Evolutionary conservation across 2,888 invertebrate species (phyloP).

Genomic region (Erebia ligea): DNA sequence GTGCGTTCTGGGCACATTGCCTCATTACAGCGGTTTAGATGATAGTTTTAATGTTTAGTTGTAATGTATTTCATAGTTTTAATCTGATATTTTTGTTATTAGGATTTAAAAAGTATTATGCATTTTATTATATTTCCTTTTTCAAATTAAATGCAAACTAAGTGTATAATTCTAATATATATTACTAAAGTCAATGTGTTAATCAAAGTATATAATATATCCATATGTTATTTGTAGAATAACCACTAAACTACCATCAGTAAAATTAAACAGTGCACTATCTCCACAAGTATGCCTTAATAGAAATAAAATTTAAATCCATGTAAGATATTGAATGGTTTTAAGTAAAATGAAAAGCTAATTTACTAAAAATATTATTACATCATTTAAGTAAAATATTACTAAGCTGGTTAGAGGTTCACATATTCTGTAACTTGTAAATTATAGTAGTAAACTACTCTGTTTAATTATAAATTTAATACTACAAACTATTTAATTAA

Average conservation of each 20-base stretch:
- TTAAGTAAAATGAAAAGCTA: constrained; percentile 46
- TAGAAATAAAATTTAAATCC: constrained; percentile 36
- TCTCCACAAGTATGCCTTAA: constrained; percentile 64
- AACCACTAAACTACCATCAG: neutral
- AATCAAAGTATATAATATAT: neutral
- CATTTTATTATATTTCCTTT: too few species aligned
- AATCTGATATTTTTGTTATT: too few species aligned
- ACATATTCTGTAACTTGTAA: constrained; percentile 75
- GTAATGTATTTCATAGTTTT: too few species aligned
- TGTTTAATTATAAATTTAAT: constrained; percentile 5
- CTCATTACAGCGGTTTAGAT: too few species aligned
- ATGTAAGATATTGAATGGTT: constrained; percentile 38
- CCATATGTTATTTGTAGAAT: neutral
- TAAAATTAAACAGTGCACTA: constrained; percentile 33
- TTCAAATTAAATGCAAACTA: neutral
- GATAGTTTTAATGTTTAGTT: too few species aligned
- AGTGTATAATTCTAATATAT: constrained; percentile 5
- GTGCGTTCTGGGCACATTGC: too few species aligned
- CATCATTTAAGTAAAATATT: constrained; percentile 42
- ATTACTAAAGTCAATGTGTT: neutral
- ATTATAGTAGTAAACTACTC: constrained; percentile 40
- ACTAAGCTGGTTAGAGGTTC: constrained; percentile 81
- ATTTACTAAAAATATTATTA: constrained; percentile 34
- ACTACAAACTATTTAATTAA: constrained; percentile 12
- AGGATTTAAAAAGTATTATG: too few species aligned